Percentiles rank a stretch among this genome's conserved stretches.
Conservation (phyloP, 2,797 vertebrate species). For the Myoxocephalus aenaeus region DNA sequence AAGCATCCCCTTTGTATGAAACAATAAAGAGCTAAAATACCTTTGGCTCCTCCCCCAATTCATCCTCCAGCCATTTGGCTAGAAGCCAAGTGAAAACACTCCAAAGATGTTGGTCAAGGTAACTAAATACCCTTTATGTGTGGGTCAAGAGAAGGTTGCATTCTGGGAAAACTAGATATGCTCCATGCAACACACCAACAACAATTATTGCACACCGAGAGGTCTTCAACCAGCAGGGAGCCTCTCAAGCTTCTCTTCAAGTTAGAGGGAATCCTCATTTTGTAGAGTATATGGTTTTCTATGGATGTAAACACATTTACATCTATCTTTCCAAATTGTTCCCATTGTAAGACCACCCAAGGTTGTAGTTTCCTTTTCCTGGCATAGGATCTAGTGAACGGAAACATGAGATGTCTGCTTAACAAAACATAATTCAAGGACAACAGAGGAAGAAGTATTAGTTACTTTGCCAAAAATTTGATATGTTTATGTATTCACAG, state of each 20-base stretch:
- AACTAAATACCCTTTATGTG: slow-evolving; percentile 2
- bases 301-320: slow-evolving; percentile 38
- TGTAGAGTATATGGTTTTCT: slow-evolving; percentile 19
- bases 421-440: slow-evolving; percentile 50
- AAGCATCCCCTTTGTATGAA: not conserved
- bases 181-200: not conserved
- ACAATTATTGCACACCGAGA: not conserved
- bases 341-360: slow-evolving; percentile 58
- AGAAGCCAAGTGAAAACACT: not conserved
- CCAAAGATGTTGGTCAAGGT: not conserved
- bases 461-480: slow-evolving; percentile 10
- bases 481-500: slow-evolving; percentile 49
- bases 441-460: slow-evolving; percentile 10
- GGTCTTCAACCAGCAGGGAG: not conserved
- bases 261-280: slow-evolving; percentile 23
- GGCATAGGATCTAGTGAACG: slow-evolving; percentile 33
- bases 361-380: slow-evolving; percentile 66
- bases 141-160: slow-evolving; percentile 18
- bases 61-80: slow-evolving; percentile 6
- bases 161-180: not conserved
- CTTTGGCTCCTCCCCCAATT: not conserved
- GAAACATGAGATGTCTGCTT: slow-evolving; percentile 47
- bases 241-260: slow-evolving; percentile 3
- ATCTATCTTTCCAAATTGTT: slow-evolving; percentile 51
- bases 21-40: not conserved